phyloP scores from a whole-genome alignment of 2,888 invertebrate species.

The Timema cristinae region DNA sequence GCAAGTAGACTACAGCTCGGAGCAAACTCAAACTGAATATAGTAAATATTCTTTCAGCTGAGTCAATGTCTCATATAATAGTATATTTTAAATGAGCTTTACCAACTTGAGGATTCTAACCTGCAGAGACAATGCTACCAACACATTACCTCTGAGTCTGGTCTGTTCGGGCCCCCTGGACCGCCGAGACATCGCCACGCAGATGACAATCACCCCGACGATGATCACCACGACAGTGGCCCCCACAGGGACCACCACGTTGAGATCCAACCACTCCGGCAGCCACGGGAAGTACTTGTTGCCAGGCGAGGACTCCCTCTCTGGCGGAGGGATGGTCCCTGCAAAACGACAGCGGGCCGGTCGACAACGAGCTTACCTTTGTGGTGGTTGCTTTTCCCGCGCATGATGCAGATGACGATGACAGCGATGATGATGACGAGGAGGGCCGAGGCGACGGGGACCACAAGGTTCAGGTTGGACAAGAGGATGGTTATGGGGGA shows the following conservation, averaged over 20 bases:
- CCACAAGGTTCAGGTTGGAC: slow-evolving; percentile 88
- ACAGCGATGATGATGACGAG: slow-evolving; percentile 91
- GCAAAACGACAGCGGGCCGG: slow-evolving; percentile 41
- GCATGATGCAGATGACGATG: slow-evolving; percentile 87
- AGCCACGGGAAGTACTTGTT: slow-evolving; percentile 67
- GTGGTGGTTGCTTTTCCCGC: slow-evolving; percentile 76
- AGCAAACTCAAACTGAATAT: too few relatives aligned
- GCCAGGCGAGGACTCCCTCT: slow-evolving; percentile 41
- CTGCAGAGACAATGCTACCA: not conserved
- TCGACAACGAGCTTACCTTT: slow-evolving; percentile 65
- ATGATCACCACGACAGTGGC: slow-evolving; percentile 87
- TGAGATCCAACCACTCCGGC: slow-evolving; percentile 82
- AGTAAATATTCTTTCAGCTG: too few relatives aligned
- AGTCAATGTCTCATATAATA: too few relatives aligned
- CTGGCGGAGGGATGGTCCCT: slow-evolving; percentile 78
- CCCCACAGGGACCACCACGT: slow-evolving; percentile 84
- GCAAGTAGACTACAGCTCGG: too few relatives aligned
- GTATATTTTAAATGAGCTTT: too few relatives aligned
- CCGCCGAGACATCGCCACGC: slow-evolving; percentile 79
- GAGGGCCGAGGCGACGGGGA: slow-evolving; percentile 87
- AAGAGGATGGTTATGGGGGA: slow-evolving; percentile 83
- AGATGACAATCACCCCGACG: slow-evolving; percentile 86
- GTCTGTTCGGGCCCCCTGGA: slow-evolving; percentile 61
- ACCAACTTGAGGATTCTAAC: too few relatives aligned
- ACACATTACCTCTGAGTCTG: slow-evolving; percentile 68